phyloP scores from a whole-genome alignment of 1,140 invertebrate genomes.

The Drosophila arawakana region DNA sequence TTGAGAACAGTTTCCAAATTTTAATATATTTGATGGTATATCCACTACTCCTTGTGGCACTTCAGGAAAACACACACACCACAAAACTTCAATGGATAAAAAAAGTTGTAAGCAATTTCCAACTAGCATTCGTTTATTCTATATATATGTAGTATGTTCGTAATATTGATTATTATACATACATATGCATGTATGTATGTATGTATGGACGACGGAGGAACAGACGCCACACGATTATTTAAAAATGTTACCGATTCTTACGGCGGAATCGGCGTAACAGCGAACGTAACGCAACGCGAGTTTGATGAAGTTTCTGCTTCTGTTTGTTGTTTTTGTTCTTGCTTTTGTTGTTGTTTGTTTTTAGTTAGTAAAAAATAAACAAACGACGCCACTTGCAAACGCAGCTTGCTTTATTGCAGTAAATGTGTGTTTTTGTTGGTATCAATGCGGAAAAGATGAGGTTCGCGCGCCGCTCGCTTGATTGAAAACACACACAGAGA shows the following conservation, averaged over 20 bases:
- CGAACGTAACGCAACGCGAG: slow-evolving; percentile 54
- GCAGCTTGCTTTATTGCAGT: slow-evolving; percentile 66
- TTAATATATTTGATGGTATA: slow-evolving; percentile 21
- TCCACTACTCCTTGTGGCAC: slow-evolving; percentile 48
- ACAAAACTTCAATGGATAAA: slow-evolving; percentile 60
- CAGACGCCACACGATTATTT: slow-evolving; percentile 38
- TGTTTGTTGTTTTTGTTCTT: slow-evolving; percentile 15
- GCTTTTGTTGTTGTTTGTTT: slow-evolving; percentile 71
- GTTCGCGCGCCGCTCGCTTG: slow-evolving; percentile 81
- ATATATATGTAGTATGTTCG: slow-evolving; percentile 38
- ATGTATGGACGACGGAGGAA: slow-evolving; percentile 39
- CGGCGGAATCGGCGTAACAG: slow-evolving; percentile 46
- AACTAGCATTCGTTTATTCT: slow-evolving; percentile 63
- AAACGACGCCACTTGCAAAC: slow-evolving; percentile 70
- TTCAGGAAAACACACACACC: slow-evolving; percentile 41
- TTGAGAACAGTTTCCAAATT: slow-evolving; percentile 8
- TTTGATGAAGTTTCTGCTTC: slow-evolving; percentile 35
- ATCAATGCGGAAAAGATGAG: slow-evolving; percentile 81
- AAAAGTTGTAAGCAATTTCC: slow-evolving; percentile 60
- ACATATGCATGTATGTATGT: slow-evolving; percentile 35
- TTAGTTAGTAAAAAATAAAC: slow-evolving; percentile 83
- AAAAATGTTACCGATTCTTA: slow-evolving; percentile 43
- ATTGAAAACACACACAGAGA: slow-evolving; percentile 84
- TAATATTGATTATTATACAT: slow-evolving; percentile 72
- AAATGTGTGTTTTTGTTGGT: slow-evolving; percentile 73